A percentile compares a stretch with the other conserved stretches of the same genome.
phyloP scores from a whole-genome alignment of 2,113 vertebrate species.

The Urocynchramus pylzowi region DNA sequence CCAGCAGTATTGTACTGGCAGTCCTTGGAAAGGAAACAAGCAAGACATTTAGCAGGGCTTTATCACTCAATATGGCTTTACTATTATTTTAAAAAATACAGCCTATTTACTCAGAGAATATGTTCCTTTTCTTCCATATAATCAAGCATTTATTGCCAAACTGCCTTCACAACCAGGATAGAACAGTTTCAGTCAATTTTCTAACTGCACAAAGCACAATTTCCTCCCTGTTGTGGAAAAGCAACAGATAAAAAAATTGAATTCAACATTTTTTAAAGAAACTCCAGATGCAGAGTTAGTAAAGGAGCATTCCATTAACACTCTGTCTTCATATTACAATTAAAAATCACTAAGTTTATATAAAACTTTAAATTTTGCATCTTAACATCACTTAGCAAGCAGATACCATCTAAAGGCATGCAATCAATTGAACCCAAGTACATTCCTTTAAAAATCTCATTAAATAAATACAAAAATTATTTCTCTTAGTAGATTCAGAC shows the following conservation, averaged over 20 bases:
- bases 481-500: neutral
- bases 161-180: neutral
- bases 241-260: neutral
- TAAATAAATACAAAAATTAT: neutral
- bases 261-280: neutral
- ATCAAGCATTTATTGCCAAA: neutral
- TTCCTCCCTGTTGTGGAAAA: neutral
- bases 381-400: neutral
- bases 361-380: neutral
- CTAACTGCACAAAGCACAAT: neutral
- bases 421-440: neutral
- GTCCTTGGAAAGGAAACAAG: conserved; percentile 72
- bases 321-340: neutral
- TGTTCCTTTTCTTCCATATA: neutral
- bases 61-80: neutral
- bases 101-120: neutral
- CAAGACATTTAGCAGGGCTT: neutral
- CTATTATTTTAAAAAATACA: neutral
- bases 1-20: conserved; percentile 87
- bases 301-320: neutral
- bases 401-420: neutral
- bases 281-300: neutral
- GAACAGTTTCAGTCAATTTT: neutral
- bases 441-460: neutral
- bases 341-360: neutral